Evolutionary conservation across 2,888 invertebrate genomes (phyloP).

Genomic region (Agonum fuliginosum): DNA sequence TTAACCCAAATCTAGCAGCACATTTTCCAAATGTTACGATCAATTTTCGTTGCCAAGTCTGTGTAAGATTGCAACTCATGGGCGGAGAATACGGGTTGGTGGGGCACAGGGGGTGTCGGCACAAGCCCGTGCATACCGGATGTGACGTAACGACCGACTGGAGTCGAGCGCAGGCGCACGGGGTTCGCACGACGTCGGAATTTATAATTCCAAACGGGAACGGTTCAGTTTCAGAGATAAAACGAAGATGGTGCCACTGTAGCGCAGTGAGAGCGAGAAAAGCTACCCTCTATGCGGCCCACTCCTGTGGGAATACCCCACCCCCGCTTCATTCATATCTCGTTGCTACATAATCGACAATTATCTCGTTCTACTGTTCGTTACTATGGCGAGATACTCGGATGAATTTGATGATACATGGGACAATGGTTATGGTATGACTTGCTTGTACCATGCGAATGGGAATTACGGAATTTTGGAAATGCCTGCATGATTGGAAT

Average conservation of each 20-base stretch:
- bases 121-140: constrained; percentile 48
- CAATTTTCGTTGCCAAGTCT: constrained; percentile 54
- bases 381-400: constrained; percentile 38
- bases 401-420: constrained; percentile 54
- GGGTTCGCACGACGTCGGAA: constrained; percentile 38
- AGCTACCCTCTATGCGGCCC: neutral
- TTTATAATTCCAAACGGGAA: constrained; percentile 55
- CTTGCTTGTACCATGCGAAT: constrained; percentile 25
- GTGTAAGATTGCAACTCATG: constrained; percentile 57
- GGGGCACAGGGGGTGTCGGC: constrained; percentile 11
- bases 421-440: constrained; percentile 46
- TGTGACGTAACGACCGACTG: constrained; percentile 50
- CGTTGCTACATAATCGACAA: constrained; percentile 57
- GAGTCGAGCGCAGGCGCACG: constrained; percentile 23
- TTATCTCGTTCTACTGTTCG: constrained; percentile 50
- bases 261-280: constrained; percentile 4
- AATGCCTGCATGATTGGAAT: constrained; percentile 42
- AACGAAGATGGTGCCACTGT: constrained; percentile 58
- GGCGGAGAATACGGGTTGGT: constrained; percentile 53
- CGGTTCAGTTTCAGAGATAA: constrained; percentile 55
- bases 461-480: constrained; percentile 45
- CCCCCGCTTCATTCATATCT: constrained; percentile 55
- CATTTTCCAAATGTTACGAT: constrained; percentile 59
- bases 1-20: constrained; percentile 58
- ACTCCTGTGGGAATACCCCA: constrained; percentile 11